These are phyloP conservation scores for Rhadina sibilatrix DNA, from an alignment of 2,113 vertebrate genomes.

Conservation along the genomic window DNA sequence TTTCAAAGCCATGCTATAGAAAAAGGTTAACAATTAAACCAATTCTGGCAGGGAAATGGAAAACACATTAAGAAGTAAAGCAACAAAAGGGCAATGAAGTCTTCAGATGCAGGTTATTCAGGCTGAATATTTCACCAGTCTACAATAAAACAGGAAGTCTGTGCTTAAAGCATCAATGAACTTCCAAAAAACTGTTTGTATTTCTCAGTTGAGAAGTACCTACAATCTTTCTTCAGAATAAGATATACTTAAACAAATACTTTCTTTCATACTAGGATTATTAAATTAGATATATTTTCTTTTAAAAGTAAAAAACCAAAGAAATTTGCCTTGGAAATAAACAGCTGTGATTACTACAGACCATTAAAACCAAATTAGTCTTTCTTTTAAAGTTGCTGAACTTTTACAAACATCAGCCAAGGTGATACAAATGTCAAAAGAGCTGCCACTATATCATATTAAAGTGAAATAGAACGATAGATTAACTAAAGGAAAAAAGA, in stretches of 20 bases:
- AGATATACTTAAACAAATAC: background rate
- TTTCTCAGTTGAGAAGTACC: background rate
- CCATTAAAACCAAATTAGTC: background rate
- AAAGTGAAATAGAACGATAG: background rate
- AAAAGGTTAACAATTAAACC: background rate
- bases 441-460: background rate
- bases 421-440: background rate
- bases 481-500: background rate
- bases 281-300: background rate
- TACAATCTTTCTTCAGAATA: background rate
- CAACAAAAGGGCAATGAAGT: background rate
- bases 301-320: background rate
- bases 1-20: background rate
- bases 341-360: background rate
- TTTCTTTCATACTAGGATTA: background rate
- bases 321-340: background rate
- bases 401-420: background rate
- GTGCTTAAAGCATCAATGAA: background rate
- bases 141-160: background rate
- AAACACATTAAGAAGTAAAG: background rate
- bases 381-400: background rate
- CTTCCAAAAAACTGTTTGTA: background rate
- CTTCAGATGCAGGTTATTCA: background rate
- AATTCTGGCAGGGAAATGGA: background rate
- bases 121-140: background rate